Evolutionary conservation across 2,888 invertebrate genomes (phyloP).

Genomic region (Leptinotarsa juncta): DNA sequence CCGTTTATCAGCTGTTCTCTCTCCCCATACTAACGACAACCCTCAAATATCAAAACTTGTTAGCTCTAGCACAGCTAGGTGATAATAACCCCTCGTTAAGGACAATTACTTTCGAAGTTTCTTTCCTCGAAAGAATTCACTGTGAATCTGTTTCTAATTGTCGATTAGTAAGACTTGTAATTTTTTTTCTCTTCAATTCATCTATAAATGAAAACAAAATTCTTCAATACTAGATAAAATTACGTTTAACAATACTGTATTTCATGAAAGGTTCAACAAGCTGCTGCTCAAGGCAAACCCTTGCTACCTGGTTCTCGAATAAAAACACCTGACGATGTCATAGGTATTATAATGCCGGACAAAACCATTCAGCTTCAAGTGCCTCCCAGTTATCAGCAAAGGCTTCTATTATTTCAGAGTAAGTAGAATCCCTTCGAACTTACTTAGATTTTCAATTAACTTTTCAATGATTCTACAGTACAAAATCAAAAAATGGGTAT

Average conservation of each 20-base stretch:
- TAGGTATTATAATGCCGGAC: constrained; percentile 75
- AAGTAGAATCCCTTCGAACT: constrained; percentile 47
- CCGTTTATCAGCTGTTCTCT: too few species aligned
- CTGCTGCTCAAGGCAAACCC: constrained; percentile 71
- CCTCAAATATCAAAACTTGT: too few species aligned
- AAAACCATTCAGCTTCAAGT: constrained; percentile 71
- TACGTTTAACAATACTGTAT: background rate
- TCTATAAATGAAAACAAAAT: constrained; percentile 5
- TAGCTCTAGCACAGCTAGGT: too few species aligned
- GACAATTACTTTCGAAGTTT: too few species aligned
- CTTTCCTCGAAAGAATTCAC: too few species aligned
- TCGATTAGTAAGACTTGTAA: too few species aligned
- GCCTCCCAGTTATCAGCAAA: constrained; percentile 66
- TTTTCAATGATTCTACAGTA: constrained; percentile 50
- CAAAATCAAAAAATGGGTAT: constrained; percentile 64
- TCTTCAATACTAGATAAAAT: background rate
- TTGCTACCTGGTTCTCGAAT: constrained; percentile 70
- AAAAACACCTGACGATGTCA: constrained; percentile 72
- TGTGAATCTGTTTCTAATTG: too few species aligned
- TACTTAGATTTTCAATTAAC: constrained; percentile 9
- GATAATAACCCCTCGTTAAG: too few species aligned
- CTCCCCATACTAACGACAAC: too few species aligned
- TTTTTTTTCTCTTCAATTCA: too few species aligned
- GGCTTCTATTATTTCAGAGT: constrained; percentile 58
- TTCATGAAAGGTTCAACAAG: constrained; percentile 71